These are phyloP conservation scores for Amyelois transitella DNA, from an alignment of 1,140 invertebrate genomes.

Conservation along the genomic window DNA sequence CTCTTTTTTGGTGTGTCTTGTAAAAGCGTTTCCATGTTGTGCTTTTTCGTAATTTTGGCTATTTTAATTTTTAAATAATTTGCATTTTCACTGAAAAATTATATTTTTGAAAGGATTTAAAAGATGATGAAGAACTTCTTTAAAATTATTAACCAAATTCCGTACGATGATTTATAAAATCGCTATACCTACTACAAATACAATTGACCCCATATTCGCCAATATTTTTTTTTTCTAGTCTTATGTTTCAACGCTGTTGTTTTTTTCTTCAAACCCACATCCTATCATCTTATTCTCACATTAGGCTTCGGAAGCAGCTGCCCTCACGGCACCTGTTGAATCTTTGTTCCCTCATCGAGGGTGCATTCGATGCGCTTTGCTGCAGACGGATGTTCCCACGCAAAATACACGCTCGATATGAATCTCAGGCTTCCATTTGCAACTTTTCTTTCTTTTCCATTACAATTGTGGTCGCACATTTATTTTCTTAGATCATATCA, in stretches of 20 bases:
- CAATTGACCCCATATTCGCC: no score
- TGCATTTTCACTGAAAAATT: no score
- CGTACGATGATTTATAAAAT: no score
- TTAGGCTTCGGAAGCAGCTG: constrained; percentile 61
- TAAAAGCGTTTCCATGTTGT: neutral
- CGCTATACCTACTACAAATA: no score
- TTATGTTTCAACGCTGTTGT: no score
- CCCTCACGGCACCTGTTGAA: constrained; percentile 37
- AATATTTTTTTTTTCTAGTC: no score
- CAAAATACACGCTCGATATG: constrained; percentile 27
- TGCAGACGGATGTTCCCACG: constrained; percentile 61
- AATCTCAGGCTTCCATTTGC: constrained; percentile 19
- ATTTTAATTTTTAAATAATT: no score
- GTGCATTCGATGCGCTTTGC: constrained; percentile 18
- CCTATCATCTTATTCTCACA: neutral
- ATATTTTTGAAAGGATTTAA: no score
- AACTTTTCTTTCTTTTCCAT: neutral
- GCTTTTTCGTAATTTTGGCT: neutral
- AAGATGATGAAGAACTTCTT: no score
- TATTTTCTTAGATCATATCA: neutral
- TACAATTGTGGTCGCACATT: neutral
- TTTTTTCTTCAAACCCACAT: neutral
- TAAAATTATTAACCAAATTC: no score
- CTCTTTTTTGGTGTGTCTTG: neutral
- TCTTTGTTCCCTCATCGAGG: constrained; percentile 38